Percentiles rank a stretch among this genome's conserved stretches.
Evolutionary conservation across 2,797 vertebrate species (phyloP).

Genomic region (Cetoscarus ocellatus): DNA sequence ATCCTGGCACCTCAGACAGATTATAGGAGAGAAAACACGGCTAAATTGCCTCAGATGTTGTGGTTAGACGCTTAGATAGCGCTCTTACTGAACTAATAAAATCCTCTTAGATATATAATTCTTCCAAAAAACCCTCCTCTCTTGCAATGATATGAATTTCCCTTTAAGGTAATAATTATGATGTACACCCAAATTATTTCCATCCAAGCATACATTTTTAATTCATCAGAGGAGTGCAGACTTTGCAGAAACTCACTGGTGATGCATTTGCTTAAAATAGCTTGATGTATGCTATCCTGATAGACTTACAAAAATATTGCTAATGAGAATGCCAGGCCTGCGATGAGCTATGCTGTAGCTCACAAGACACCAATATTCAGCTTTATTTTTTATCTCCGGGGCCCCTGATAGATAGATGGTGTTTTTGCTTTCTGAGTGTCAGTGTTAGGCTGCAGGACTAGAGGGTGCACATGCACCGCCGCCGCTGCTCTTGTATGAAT

Average conservation of each 20-base stretch:
- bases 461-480: constrained; percentile 61
- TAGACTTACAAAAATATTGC: constrained; percentile 67
- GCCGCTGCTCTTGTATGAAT: constrained; percentile 42
- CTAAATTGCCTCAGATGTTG: constrained; percentile 48
- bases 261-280: constrained; percentile 78
- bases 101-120: constrained; percentile 49
- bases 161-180: constrained; percentile 78
- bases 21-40: constrained; percentile 52
- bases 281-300: constrained; percentile 66
- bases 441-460: constrained; percentile 43
- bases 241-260: constrained; percentile 68
- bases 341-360: constrained; percentile 51
- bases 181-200: constrained; percentile 74
- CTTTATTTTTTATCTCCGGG: constrained; percentile 46
- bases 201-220: constrained; percentile 78
- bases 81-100: constrained; percentile 39
- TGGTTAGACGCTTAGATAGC: constrained; percentile 37
- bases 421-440: constrained; percentile 61
- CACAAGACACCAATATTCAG: constrained; percentile 41
- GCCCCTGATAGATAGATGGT: constrained; percentile 18
- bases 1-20: constrained; percentile 70
- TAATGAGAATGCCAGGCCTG: constrained; percentile 58
- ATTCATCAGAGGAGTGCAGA: constrained; percentile 77
- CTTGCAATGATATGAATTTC: constrained; percentile 55
- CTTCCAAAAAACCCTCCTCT: constrained; percentile 45